These are phyloP conservation scores for Poeciliopsis presidionis DNA, from an alignment of 2,797 vertebrate genomes.

Conservation along the genomic window DNA sequence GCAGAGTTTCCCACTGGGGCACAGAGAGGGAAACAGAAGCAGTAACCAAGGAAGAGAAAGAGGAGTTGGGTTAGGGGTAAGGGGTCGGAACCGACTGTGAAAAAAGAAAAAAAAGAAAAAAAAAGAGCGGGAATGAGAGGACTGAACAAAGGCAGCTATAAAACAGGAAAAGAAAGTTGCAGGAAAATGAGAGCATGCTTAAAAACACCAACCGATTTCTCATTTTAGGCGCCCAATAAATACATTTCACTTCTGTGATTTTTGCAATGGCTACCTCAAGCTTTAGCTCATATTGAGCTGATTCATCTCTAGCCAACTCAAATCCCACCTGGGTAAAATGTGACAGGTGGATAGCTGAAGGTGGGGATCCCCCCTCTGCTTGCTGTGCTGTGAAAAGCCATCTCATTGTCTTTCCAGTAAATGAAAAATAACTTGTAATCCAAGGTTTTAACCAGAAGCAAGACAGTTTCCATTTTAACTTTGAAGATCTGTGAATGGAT, in stretches of 20 bases:
- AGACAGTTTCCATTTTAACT: neutral
- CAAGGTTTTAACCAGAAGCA: neutral
- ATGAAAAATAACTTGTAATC: neutral
- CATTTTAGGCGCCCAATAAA: neutral
- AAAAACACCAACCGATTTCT: neutral
- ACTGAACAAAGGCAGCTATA: conserved; percentile 19
- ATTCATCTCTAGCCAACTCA: conserved; percentile 50
- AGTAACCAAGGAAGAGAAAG: conserved; percentile 42
- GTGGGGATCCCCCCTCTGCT: neutral
- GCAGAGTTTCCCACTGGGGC: conserved; percentile 62
- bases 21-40: conserved; percentile 48
- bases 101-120: neutral
- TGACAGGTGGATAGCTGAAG: conserved; percentile 31
- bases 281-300: conserved; percentile 26
- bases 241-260: neutral
- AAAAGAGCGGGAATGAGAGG: conserved; percentile 62
- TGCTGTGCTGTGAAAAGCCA: neutral
- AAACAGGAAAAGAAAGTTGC: neutral
- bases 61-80: neutral
- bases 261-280: conserved; percentile 24
- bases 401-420: conserved; percentile 44
- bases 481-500: neutral
- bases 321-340: conserved; percentile 39
- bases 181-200: neutral
- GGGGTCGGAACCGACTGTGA: conserved; percentile 10